Percentiles rank a stretch among this genome's conserved stretches.
These are phyloP conservation scores for Recurvirostra avosetta DNA, from an alignment of 2,113 vertebrate species.

Conservation along the genomic window DNA sequence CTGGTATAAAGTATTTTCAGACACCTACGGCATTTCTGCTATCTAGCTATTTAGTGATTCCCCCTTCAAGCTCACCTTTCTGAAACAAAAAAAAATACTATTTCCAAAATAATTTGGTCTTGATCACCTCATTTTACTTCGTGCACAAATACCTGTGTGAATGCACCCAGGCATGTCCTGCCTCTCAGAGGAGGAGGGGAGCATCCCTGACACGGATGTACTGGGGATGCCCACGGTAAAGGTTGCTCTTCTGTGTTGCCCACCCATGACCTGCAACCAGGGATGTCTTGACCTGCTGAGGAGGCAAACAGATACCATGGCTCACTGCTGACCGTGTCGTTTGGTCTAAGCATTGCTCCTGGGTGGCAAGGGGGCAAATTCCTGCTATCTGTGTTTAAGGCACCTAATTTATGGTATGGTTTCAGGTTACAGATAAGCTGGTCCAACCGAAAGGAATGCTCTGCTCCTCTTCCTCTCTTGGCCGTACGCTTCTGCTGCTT, in stretches of 20 bases:
- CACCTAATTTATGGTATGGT: neutral
- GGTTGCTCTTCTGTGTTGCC: neutral
- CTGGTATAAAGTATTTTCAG: neutral
- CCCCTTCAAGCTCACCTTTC: neutral
- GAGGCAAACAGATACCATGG: neutral
- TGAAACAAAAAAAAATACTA: neutral
- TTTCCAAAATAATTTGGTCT: neutral
- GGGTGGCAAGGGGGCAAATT: constrained; percentile 10
- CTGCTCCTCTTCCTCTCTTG: neutral
- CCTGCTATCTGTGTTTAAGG: neutral
- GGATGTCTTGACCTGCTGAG: neutral
- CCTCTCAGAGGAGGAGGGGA: neutral
- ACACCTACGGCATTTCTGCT: neutral
- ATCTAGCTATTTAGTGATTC: neutral
- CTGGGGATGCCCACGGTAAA: neutral
- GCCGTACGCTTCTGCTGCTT: neutral
- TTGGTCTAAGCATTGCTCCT: neutral
- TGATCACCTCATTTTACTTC: neutral
- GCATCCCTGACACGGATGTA: neutral
- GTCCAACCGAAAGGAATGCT: neutral
- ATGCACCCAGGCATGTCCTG: neutral
- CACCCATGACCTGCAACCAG: neutral
- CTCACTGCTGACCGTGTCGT: neutral
- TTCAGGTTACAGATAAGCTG: neutral
- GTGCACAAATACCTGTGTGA: neutral